Evolutionary conservation across 2,888 invertebrate genomes (phyloP).

Genomic region (Phasia obesa): DNA sequence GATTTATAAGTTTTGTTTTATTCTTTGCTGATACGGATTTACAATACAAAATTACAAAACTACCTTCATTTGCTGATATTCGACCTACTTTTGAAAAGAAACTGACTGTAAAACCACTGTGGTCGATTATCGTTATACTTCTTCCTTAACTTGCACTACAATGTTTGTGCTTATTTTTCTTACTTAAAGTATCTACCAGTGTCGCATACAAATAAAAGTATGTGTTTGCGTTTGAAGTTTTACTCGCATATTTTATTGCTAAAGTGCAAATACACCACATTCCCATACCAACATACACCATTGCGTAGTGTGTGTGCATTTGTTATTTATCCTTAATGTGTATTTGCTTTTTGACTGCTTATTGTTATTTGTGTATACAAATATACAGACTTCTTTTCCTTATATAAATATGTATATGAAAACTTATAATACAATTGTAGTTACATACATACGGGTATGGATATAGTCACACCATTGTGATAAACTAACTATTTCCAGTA

Average conservation of each 20-base stretch:
- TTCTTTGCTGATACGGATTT: too few species aligned
- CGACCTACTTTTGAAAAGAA: too few species aligned
- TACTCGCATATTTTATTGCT: conserved; percentile 31
- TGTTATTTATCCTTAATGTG: conserved; percentile 40
- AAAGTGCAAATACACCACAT: conserved; percentile 21
- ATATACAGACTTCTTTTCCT: background rate
- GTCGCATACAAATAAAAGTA: conserved; percentile 3
- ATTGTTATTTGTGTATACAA: conserved; percentile 45
- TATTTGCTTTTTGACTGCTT: conserved; percentile 47
- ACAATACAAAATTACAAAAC: too few species aligned
- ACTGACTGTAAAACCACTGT: background rate
- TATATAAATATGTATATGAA: background rate
- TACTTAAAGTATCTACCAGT: conserved; percentile 14
- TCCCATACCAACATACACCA: background rate
- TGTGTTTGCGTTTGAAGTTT: background rate
- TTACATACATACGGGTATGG: background rate
- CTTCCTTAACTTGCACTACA: conserved; percentile 2
- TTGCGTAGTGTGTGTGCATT: background rate
- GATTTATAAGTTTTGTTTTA: too few species aligned
- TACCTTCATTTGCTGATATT: too few species aligned
- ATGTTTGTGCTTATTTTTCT: conserved; percentile 10
- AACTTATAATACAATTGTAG: background rate
- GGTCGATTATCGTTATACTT: background rate
- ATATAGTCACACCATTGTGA: conserved; percentile 10
- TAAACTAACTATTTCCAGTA: conserved; percentile 49